Base-by-base conservation (phyloP, 2,888 invertebrate species). In the Cyclophora punctaria region DNA sequence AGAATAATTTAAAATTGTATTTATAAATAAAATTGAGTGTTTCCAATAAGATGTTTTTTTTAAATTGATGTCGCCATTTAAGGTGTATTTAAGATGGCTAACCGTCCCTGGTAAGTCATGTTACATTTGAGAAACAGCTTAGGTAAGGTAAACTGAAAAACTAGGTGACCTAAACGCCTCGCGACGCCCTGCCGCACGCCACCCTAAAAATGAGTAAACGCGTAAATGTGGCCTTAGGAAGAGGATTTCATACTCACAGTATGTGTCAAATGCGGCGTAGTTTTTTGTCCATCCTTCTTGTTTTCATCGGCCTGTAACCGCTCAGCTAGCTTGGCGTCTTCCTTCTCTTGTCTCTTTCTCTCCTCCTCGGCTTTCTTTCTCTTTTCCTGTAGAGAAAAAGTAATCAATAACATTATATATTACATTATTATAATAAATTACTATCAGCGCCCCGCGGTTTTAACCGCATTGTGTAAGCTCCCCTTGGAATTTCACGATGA, bases 251-350 rank as follows among this genome's bases (percentile, higher is more conserved):
- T 33, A 66, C 67, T 57, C 66, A 87, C 87, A 44, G 78, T 63
- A 67, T 81, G 67, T 49, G 73, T 51, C 33, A 87, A 59, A 55
- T 84, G 83, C 53, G 86, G 86, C 54, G 69, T 60, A 41, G 65
- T 54, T 44, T 74, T 64, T 3, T 60, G 63, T 54, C 37, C 37
- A 20, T 84, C 85, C 44, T 71, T 72, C 48, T 75, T 78, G 52
- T 86, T 73, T 57, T 89, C 89, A 62, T 89, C 87, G 3, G 83
- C 89, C 53, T 89, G 88, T 41, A 89, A 66, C 3, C 76, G 68
- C 58, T 83, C 72, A 5, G 86, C 84, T 41, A 87, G 66, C 55
- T 84, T 86, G 34, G 84, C 86, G 72, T 89, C 89, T 52, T 86
- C 88, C 50, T 70, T 74, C 60, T 90, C 89, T 57, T 86, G 83